Percentiles rank a stretch among this genome's conserved stretches.
Conservation (phyloP, 2,888 invertebrate species). For the Drosophila cognata region DNA sequence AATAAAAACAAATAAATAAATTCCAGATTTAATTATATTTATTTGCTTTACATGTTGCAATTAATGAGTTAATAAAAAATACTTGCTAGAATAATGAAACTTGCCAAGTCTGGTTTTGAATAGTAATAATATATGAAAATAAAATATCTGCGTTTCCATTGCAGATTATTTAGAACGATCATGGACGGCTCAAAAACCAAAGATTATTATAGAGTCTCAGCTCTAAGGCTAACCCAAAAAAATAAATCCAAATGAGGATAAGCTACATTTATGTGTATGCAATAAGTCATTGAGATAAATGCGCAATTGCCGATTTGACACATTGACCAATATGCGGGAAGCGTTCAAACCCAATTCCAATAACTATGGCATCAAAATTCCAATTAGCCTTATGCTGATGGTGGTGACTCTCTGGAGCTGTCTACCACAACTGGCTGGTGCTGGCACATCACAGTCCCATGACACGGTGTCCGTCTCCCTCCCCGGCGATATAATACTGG, state of each 20-base stretch:
- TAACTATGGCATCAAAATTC: background rate
- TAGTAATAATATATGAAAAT: background rate
- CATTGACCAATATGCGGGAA: conserved; percentile 19
- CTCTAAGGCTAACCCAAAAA: background rate
- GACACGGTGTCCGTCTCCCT: conserved; percentile 72
- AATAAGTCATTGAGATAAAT: background rate
- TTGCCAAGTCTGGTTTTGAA: background rate
- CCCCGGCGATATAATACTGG: conserved; percentile 88
- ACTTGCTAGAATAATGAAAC: background rate
- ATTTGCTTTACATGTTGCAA: background rate
- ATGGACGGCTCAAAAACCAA: background rate
- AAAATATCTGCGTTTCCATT: background rate
- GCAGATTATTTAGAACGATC: background rate
- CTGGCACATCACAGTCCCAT: conserved; percentile 44
- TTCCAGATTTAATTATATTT: background rate
- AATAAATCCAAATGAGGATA: background rate
- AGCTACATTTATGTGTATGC: background rate
- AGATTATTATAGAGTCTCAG: background rate
- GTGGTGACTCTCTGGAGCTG: conserved; percentile 22
- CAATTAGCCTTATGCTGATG: conserved; percentile 11
- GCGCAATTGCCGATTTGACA: background rate
- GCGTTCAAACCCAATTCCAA: background rate
- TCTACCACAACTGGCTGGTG: conserved; percentile 6
- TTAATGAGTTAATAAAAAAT: background rate
- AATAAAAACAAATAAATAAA: background rate